Percentiles rank a stretch among this genome's conserved stretches.
These are phyloP conservation scores for Columba janthina DNA, from an alignment of 2,113 vertebrate species.

Conservation along the genomic window DNA sequence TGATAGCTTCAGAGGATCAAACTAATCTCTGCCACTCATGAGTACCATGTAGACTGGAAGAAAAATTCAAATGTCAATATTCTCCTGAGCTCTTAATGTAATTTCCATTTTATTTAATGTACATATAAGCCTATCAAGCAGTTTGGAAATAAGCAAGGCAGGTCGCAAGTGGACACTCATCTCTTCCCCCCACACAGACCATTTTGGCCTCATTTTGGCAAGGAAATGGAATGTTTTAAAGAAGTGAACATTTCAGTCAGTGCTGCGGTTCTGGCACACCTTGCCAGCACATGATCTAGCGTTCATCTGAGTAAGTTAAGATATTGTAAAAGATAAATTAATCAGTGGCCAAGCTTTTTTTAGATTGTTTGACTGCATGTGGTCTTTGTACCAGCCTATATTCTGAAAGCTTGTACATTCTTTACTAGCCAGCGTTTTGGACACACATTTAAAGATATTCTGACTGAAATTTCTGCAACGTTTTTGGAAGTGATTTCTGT, in stretches of 20 bases:
- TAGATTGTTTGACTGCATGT: background rate
- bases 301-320: background rate
- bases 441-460: background rate
- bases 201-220: no score
- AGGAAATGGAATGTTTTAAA: background rate
- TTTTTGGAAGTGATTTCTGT: background rate
- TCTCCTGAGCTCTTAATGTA: background rate
- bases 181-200: background rate
- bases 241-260: background rate
- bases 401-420: background rate
- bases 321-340: background rate
- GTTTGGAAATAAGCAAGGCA: background rate
- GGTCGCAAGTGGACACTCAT: background rate
- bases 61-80: background rate
- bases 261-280: background rate
- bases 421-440: background rate
- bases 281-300: background rate
- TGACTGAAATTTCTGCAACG: background rate
- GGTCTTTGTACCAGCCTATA: background rate
- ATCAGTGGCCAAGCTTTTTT: background rate
- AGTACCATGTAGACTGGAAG: background rate
- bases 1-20: background rate
- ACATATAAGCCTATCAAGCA: background rate
- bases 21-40: background rate
- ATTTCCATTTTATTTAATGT: background rate